These are phyloP conservation scores for Pogonocherus hispidulus DNA, from an alignment of 2,888 invertebrate genomes.

Conservation along the genomic window DNA sequence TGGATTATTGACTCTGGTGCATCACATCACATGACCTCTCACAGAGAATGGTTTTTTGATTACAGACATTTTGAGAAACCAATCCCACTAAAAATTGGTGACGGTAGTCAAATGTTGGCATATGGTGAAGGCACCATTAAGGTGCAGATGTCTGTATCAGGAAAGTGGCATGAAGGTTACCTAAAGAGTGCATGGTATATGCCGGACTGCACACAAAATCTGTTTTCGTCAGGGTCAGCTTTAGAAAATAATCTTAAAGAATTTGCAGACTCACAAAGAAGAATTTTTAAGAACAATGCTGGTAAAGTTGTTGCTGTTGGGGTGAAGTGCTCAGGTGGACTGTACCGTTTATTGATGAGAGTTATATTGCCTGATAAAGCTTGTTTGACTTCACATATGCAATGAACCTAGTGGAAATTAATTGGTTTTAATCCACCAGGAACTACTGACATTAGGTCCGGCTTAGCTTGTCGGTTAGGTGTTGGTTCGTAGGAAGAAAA, in stretches of 20 bases:
- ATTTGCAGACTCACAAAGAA: constrained; percentile 1
- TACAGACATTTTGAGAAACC: neutral
- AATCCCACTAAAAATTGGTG: constrained; percentile 2
- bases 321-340: neutral
- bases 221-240: constrained; percentile 9
- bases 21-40: constrained; percentile 23
- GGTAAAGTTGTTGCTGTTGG: constrained; percentile 7
- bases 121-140: constrained; percentile 20
- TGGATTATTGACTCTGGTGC: constrained; percentile 25
- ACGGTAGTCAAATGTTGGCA: constrained; percentile 19
- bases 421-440: no score
- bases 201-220: constrained; percentile 9
- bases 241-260: constrained; percentile 12
- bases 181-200: constrained; percentile 20
- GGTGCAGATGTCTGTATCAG: constrained; percentile 7
- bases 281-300: constrained; percentile 5
- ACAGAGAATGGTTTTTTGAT: constrained; percentile 5
- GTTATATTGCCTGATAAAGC: neutral
- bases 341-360: constrained; percentile 1
- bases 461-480: no score
- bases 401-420: no score
- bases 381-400: no score
- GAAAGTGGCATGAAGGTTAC: constrained; percentile 16
- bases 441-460: no score
- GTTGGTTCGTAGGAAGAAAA: no score